A percentile compares a stretch with the other conserved stretches of the same genome.
Evolutionary conservation across 2,888 invertebrate genomes (phyloP).

Genomic region (Steinernema scapterisci): DNA sequence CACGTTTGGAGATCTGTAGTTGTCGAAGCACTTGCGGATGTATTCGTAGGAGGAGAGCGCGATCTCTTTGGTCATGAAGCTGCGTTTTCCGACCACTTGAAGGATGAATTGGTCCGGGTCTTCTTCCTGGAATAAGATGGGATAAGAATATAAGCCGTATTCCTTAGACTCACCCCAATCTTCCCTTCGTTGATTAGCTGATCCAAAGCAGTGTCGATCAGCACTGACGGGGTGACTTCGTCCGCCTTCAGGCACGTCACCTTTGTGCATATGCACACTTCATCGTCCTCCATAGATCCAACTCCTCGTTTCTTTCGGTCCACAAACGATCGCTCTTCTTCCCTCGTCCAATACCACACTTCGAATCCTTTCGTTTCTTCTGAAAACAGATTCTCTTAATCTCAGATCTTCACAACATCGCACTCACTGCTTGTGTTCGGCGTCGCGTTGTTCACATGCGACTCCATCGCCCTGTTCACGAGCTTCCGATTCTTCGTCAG

Average conservation of each 20-base stretch:
- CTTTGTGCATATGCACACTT: background rate
- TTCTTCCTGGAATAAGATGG: slow-evolving; percentile 43
- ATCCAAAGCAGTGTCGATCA: slow-evolving; percentile 36
- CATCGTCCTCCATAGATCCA: background rate
- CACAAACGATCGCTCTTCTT: slow-evolving; percentile 3
- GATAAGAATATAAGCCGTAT: too few species aligned
- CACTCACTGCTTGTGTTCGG: background rate
- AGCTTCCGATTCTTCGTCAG: slow-evolving; percentile 7
- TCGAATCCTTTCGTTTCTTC: slow-evolving; percentile 20
- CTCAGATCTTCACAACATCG: background rate
- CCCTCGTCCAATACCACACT: slow-evolving; percentile 24
- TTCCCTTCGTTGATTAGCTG: slow-evolving; percentile 30
- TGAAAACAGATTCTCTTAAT: background rate
- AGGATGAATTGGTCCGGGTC: slow-evolving; percentile 56
- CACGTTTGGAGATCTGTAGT: slow-evolving; percentile 58
- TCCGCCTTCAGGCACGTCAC: background rate
- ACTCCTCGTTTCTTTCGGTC: too few species aligned
- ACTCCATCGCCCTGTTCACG: slow-evolving; percentile 9
- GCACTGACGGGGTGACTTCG: slow-evolving; percentile 33
- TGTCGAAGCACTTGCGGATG: slow-evolving; percentile 59
- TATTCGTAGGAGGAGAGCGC: slow-evolving; percentile 48
- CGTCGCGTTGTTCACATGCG: background rate
- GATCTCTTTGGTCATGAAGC: slow-evolving; percentile 47
- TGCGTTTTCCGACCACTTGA: slow-evolving; percentile 59
- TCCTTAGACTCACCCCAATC: slow-evolving; percentile 37